Base-by-base conservation (phyloP, 2,888 invertebrate genomes). In the Metacarcinus magister region DNA sequence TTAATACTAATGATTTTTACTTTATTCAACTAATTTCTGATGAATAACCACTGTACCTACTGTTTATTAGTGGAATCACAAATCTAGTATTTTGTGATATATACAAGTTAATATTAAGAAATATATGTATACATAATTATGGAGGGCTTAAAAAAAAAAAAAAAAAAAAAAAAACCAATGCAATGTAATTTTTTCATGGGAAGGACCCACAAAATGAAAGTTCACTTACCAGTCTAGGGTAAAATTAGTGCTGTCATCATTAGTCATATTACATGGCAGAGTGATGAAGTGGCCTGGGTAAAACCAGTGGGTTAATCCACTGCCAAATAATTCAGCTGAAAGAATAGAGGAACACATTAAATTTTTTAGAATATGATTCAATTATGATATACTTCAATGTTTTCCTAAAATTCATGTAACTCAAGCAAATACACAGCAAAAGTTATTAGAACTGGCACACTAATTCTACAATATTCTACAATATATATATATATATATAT, bases 231-330 rank as follows among this genome's bases (percentile, higher is more conserved):
- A 95, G 28, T 95, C 67, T 13, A 95, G 54, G 13, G 87, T 39
- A 39, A 93, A 39, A 4, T 39, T 54, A 19, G 92, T 90, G 46
- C 46, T 89, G 60, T 95, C 96, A 32, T 54, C 19, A 60, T 46
- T 89, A 82, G 96, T 95, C 92, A 96, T 46, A 39, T 96, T 96
- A 23, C 96, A 96, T 3, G 87, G 60, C 23, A 96, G 67, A 48
- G 43, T 95, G 5, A 96, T 23, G 13, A 95, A 67, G 46, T 67
- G 44, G 28, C 96, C 96, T 13, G 87, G 43, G 54, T 23, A 90
- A 28, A 96, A 8, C 60, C 87, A n/a, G 93, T 96, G 82, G n/a
- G 95, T 23, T 60, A 43, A 39, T 0, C 95, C 93, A 28, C 23
- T 44, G 13, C 60, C 92, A 13, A 87, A 39, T 16, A 43, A 5